Evolutionary conservation across 1,140 invertebrate genomes (phyloP), one percentile per base, ranked within the genome.

Genomic region (Camponotus vicinus): DNA sequence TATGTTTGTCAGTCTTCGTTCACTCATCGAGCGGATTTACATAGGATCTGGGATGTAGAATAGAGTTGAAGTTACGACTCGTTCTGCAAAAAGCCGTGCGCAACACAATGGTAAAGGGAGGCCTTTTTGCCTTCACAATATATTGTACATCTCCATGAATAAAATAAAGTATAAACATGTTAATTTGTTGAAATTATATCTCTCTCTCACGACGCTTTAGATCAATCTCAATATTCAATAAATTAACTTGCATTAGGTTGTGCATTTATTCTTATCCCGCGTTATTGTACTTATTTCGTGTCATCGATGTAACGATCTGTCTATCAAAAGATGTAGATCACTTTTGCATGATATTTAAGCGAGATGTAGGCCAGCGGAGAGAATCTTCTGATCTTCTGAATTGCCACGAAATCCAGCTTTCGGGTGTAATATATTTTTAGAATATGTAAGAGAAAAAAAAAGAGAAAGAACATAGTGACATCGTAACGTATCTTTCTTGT

Each of bases 11-110:
- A 71, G 27, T 11, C 52, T 21, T 37, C 18, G 52, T 73, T 13
- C 27, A 61, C 45, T 13, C 40, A 55, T n/a, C 79, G 55, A 70
- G 64, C 55, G 79, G 69, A 83, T 83, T 83, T 73, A 57, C 79
- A 75, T 75, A 8, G 52, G 69, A 83, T 83, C 61, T 75, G 27
- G 55, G 18, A 83, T 42, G 69, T 55, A 49, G 69, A 83, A 75
- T 61, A 55, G 67, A 82, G 32, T n/a, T 13, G n/a, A 82, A 83
- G 40, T 75, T 83, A 61, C 69, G 55, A 75, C 49, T 83, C n/a
- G 42, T 75, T n/a, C 69, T 49, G 40, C 32, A 45, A n/a, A 63
- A 61, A 61, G 67, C 52, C 66, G 32, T 13, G 34, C 77, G 27
- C 40, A 27, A 37, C 49, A 27, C 59, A 66, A 37, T 34, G 5